These are phyloP conservation scores for Coremacera marginata DNA, from an alignment of 2,888 invertebrate species.

Conservation along the genomic window DNA sequence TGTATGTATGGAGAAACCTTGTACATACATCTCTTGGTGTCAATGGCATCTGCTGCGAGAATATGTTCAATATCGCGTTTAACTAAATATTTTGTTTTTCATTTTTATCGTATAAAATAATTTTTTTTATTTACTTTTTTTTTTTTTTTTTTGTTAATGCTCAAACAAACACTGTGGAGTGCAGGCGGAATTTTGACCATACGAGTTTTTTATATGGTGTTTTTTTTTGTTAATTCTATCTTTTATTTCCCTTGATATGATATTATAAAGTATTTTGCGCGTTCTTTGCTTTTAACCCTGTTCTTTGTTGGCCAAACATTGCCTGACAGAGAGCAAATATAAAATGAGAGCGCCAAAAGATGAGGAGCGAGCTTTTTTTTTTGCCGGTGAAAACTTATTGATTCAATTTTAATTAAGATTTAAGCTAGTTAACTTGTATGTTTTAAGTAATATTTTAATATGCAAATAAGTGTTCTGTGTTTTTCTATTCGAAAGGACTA, in stretches of 20 bases:
- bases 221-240: neutral
- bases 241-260: neutral
- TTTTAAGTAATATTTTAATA: no score
- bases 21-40: conserved; percentile 17
- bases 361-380: no score
- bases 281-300: neutral
- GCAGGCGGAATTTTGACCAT: no score
- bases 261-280: neutral
- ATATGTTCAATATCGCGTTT: conserved; percentile 24
- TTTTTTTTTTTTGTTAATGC: no score
- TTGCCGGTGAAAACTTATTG: no score
- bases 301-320: neutral
- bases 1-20: no score
- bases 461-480: neutral
- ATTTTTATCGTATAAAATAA: neutral
- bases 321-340: neutral
- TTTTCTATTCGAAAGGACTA: neutral
- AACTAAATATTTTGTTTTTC: neutral
- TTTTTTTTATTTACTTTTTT: neutral
- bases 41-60: conserved; percentile 22
- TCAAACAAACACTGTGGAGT: no score
- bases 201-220: neutral
- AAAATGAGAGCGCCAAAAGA: neutral
- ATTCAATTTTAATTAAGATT: no score
- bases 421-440: no score